phyloP scores from a whole-genome alignment of 2,113 vertebrate species.

The Danio rerio region DNA sequence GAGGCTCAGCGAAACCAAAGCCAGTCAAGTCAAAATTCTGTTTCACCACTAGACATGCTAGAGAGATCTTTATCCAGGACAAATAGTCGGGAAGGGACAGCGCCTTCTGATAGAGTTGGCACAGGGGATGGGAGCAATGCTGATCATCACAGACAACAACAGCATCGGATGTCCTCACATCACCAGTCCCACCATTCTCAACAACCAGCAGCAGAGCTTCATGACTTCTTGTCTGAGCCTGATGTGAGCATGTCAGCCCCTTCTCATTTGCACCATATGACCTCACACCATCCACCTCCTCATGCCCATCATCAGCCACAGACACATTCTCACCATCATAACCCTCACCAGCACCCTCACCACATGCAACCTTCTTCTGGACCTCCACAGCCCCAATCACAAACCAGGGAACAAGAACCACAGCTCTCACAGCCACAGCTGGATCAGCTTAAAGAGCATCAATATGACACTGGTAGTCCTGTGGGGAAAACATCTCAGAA shows the following conservation, averaged over 20 bases:
- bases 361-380: constrained; percentile 64
- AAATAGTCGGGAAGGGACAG: constrained; percentile 62
- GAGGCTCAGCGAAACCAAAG: constrained; percentile 72
- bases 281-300: constrained; percentile 64
- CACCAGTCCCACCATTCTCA: constrained; percentile 66
- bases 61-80: constrained; percentile 74
- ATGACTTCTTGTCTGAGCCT: constrained; percentile 73
- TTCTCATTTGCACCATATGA: constrained; percentile 73
- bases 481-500: constrained; percentile 72
- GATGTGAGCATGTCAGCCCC: constrained; percentile 68
- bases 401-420: constrained; percentile 66
- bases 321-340: constrained; percentile 67
- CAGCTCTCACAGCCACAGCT: constrained; percentile 70
- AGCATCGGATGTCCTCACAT: constrained; percentile 75
- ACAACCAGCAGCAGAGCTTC: constrained; percentile 69
- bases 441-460: constrained; percentile 80
- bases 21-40: constrained; percentile 73
- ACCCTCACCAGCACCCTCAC: constrained; percentile 68
- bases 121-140: constrained; percentile 59
- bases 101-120: constrained; percentile 64
- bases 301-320: constrained; percentile 69
- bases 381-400: constrained; percentile 62
- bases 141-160: constrained; percentile 71
- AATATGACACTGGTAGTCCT: constrained; percentile 79
- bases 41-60: constrained; percentile 72